A percentile compares a stretch with the other conserved stretches of the same genome.
Conservation (phyloP, 2,113 vertebrate species). For the Bujurquina vittata region DNA sequence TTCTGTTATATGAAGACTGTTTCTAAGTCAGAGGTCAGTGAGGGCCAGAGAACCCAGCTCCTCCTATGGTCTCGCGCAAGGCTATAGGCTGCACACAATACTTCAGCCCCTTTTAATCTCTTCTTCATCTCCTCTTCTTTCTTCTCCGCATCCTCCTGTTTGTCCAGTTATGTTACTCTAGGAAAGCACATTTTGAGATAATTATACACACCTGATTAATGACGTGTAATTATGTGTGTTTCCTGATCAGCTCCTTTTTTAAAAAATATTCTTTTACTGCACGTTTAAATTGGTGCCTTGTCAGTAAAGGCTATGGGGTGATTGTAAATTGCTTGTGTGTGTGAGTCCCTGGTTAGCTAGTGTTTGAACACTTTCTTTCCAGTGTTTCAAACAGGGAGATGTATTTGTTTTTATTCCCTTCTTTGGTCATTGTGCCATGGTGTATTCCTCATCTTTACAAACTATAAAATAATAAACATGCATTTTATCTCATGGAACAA, state of each 20-base stretch:
- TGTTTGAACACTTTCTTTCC: conserved; percentile 60
- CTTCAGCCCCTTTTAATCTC: background rate
- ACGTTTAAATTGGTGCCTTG: background rate
- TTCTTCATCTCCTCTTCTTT: conserved; percentile 18
- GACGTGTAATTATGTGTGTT: background rate
- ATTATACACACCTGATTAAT: background rate
- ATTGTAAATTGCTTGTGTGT: conserved; percentile 18
- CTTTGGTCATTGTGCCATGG: conserved; percentile 57
- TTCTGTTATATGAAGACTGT: background rate
- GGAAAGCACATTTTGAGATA: background rate
- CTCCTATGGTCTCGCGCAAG: conserved; percentile 24
- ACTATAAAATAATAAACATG: conserved; percentile 68
- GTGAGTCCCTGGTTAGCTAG: conserved; percentile 18
- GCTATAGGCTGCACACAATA: conserved; percentile 34
- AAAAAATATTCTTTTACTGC: background rate
- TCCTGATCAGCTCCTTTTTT: background rate
- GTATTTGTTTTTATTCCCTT: conserved; percentile 71
- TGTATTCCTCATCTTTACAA: conserved; percentile 27
- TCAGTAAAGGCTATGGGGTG: conserved; percentile 14
- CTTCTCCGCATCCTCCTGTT: background rate
- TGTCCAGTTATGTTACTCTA: background rate
- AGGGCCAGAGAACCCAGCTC: conserved; percentile 31
- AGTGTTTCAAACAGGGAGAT: conserved; percentile 60
- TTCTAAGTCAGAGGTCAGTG: conserved; percentile 24
- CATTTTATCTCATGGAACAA: conserved; percentile 4